These are phyloP conservation scores for Manis pentadactyla DNA, from an alignment of 2,797 vertebrate species.

Conservation along the genomic window DNA sequence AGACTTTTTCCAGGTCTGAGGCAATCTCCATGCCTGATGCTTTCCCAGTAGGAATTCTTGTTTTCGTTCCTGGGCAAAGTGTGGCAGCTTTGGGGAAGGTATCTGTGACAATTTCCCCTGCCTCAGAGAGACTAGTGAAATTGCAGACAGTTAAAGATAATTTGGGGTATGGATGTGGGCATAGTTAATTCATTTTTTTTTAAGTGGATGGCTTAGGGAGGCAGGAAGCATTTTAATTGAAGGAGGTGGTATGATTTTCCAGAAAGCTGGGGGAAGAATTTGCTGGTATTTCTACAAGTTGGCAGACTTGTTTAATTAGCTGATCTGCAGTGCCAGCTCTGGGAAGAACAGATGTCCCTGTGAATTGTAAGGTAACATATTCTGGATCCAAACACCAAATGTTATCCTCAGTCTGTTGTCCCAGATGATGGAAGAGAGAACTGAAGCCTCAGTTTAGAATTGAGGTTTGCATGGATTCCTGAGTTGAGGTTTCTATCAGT, in stretches of 20 bases:
- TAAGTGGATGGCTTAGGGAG: background rate
- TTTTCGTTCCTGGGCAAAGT: slow-evolving; percentile 15
- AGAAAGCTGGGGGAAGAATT: slow-evolving; percentile 61
- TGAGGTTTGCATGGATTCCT: background rate
- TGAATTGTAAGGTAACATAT: slow-evolving; percentile 63
- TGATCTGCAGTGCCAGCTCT: slow-evolving; percentile 52
- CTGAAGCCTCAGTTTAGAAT: slow-evolving; percentile 40
- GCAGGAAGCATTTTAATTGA: slow-evolving; percentile 49
- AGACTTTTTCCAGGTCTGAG: background rate
- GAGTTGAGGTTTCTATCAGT: background rate
- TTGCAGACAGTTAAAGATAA: background rate
- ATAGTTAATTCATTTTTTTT: slow-evolving; percentile 42
- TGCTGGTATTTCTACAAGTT: slow-evolving; percentile 68
- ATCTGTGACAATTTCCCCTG: background rate
- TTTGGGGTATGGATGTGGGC: background rate
- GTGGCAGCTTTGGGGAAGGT: background rate
- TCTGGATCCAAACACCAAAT: slow-evolving; percentile 68
- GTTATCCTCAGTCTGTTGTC: slow-evolving; percentile 59
- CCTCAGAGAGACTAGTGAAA: background rate
- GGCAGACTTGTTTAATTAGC: slow-evolving; percentile 72
- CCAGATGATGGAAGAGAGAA: slow-evolving; percentile 53
- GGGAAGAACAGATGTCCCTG: slow-evolving; percentile 75
- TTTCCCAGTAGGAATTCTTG: background rate
- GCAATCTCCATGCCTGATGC: background rate
- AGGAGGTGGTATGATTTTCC: slow-evolving; percentile 46